Percentiles rank a stretch among this genome's conserved stretches.
phyloP scores from a whole-genome alignment of 2,113 vertebrate genomes.

The Corydoras sp. region DNA sequence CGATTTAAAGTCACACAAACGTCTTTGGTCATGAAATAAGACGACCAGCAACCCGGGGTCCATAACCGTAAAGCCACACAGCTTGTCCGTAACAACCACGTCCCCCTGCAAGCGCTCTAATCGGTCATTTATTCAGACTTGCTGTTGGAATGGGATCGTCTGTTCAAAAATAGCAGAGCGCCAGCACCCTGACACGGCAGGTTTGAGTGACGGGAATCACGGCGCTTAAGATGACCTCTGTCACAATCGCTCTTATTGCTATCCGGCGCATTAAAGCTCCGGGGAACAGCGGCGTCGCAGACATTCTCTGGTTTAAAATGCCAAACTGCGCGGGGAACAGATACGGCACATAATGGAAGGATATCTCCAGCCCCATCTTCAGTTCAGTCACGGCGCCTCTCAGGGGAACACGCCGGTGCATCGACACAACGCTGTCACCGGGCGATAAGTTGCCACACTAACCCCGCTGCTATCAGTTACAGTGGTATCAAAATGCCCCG shows the following conservation, averaged over 20 bases:
- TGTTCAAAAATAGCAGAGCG: neutral
- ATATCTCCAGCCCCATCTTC: slow-evolving; percentile 28
- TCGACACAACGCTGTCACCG: slow-evolving; percentile 2
- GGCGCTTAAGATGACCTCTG: slow-evolving; percentile 19
- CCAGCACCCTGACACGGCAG: neutral
- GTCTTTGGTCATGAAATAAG: too few species aligned
- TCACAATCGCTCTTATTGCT: slow-evolving; percentile 21
- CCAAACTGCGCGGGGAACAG: slow-evolving; percentile 17
- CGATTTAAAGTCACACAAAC: too few species aligned
- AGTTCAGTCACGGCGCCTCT: slow-evolving; percentile 4
- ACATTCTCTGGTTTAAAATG: slow-evolving; percentile 31
- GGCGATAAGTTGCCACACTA: slow-evolving; percentile 9
- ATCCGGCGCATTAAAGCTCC: neutral
- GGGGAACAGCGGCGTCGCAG: slow-evolving; percentile 7
- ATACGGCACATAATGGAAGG: slow-evolving; percentile 20
- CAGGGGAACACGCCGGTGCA: neutral
- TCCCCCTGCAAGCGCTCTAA: too few species aligned
- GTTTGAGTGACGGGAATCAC: slow-evolving; percentile 33
- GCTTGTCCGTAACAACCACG: too few species aligned
- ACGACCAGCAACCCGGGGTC: too few species aligned
- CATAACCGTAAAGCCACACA: too few species aligned
- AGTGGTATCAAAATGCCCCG: neutral
- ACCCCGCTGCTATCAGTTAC: neutral
- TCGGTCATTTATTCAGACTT: too few species aligned
- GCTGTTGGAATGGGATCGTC: neutral